Base-by-base conservation (phyloP, 2,113 vertebrate genomes). In the Brienomyrus longianalis region DNA sequence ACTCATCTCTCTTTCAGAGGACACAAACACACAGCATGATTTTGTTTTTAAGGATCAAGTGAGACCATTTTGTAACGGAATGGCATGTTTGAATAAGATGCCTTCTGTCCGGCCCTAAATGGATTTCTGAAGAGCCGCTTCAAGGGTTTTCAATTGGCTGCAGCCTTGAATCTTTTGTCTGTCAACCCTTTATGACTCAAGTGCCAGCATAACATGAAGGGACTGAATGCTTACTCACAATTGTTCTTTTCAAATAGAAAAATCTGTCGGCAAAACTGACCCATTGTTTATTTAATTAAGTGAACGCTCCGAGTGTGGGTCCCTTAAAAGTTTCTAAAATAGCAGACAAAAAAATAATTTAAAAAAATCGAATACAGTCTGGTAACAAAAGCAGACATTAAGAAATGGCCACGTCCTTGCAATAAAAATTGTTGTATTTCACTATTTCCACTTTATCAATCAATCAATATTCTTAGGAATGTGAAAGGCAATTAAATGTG, bases 221-320 rank as follows among this genome's bases (percentile, higher is more conserved):
- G 92, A 92, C 94, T 96, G 95, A 96, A 96, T 96, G 94, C 94
- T 94, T 93, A 94, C 94, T 94, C 89, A 6, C 3, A n/a, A 43
- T 90, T 91, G 87, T 92, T 90, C 91, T 59, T 91, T 86, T 94
- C 88, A 96, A 96, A 96, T 96, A 94, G 95, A 96, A 96, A 96
- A 96, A 95, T 95, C 94, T 95, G 95, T 93, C 87, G 92, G 90
- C 90, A 93, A 95, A 96, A 95, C 94, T 95, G 94, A 93, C 90
- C 95, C 91, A 95, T 96, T 97, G 96, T 96, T 93, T 91, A 92
- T 93, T 95, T 95, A 96, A 96, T 96, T 96, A 96, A 96, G 95
- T 94, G 94, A 96, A 96, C 95, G 94, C 95, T 96, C 92, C 94
- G 93, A 95, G 95, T 95, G 94, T 95, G 94, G 27, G 95, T 95